Percentiles rank a stretch among this genome's conserved stretches.
phyloP scores from a whole-genome alignment of 2,888 invertebrate species.

The Elmis aenea region DNA sequence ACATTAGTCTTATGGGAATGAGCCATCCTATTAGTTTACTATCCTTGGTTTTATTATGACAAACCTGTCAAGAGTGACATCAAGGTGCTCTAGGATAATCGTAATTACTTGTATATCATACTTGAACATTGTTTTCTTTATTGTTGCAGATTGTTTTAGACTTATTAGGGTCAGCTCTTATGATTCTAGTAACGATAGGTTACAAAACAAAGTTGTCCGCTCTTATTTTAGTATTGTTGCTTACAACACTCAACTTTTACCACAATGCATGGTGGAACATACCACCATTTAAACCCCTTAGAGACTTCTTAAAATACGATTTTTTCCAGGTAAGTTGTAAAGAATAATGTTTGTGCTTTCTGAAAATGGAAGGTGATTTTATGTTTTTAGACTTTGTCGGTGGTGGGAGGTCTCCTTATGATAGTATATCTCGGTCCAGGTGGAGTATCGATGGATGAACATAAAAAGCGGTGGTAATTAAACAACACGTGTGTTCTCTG shows the following conservation, averaged over 20 bases:
- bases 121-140: constrained; percentile 9
- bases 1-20: no score
- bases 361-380: neutral
- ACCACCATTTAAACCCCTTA: constrained; percentile 88
- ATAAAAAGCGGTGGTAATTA: constrained; percentile 95
- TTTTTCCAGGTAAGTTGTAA: constrained; percentile 98
- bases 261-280: constrained; percentile 99
- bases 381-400: constrained; percentile 88
- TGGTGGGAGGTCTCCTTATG: constrained; percentile 96
- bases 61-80: no score
- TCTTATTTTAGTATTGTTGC: constrained; percentile 83
- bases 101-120: no score
- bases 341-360: neutral
- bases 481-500: no score
- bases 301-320: constrained; percentile 99
- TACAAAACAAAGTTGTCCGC: constrained; percentile 99
- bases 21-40: no score
- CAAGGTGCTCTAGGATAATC: no score
- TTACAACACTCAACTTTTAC: constrained; percentile 88
- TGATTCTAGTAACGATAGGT: constrained; percentile 94
- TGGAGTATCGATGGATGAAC: constrained; percentile 98
- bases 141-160: constrained; percentile 78
- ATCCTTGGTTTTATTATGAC: no score
- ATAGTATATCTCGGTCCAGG: constrained; percentile 98
- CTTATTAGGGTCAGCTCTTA: constrained; percentile 86